Conservation (phyloP, 2,888 invertebrate genomes). For the Eupithecia subfuscata region DNA sequence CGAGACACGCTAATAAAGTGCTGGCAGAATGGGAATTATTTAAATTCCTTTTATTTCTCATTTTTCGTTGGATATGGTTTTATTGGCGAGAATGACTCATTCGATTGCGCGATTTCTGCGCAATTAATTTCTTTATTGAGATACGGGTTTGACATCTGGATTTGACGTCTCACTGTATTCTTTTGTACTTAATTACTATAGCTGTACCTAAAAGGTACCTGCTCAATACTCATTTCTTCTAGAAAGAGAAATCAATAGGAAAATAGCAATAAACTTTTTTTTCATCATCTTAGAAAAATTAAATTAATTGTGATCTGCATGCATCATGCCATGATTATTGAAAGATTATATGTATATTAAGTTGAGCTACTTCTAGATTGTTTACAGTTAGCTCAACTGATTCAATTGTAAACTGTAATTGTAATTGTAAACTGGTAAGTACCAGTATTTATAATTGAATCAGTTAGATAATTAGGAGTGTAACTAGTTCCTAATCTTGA, state of each 20-base stretch:
- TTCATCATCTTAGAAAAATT: not conserved
- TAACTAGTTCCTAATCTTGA: no score
- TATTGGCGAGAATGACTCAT: conserved; percentile 22
- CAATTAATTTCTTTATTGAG: not conserved
- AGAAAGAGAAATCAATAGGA: not conserved
- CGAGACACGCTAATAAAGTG: conserved; percentile 44
- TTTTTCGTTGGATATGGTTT: conserved; percentile 15
- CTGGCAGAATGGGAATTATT: conserved; percentile 45
- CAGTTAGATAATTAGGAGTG: no score
- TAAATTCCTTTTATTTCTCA: conserved; percentile 36
- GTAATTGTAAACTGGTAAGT: no score
- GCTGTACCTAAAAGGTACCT: not conserved
- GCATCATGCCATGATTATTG: no score
- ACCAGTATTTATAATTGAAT: no score
- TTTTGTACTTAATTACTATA: not conserved
- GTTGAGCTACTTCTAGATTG: no score
- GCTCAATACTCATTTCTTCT: not conserved
- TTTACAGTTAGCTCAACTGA: no score
- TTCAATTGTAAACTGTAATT: no score
- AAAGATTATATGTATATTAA: no score
- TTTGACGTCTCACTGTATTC: not conserved
- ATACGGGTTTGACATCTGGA: conserved; percentile 2
- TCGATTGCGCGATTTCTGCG: not conserved
- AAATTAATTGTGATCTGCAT: not conserved
- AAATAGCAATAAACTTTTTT: not conserved